A percentile compares a stretch with the other conserved stretches of the same genome.
Conservation (phyloP, 2,888 invertebrate species). For the Acanthococcus lagerstroemiae region DNA sequence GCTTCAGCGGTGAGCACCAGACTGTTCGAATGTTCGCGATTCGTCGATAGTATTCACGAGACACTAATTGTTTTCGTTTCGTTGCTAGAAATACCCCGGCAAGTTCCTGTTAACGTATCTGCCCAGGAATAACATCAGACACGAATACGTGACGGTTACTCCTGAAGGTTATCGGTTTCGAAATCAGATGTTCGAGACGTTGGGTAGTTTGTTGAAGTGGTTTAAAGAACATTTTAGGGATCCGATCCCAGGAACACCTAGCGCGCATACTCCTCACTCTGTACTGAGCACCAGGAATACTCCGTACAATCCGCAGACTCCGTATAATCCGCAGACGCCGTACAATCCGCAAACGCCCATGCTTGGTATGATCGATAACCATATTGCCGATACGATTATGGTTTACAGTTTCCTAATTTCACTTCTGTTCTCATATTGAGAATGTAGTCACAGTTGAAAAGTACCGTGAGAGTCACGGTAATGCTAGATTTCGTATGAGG, state of each 20-base stretch:
- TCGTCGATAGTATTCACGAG: neutral
- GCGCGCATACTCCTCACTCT: conserved; percentile 36
- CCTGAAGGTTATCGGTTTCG: conserved; percentile 90
- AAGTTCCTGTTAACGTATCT: conserved; percentile 90
- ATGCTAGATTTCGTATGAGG: too few relatives aligned
- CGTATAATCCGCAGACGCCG: too few relatives aligned
- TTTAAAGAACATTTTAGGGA: conserved; percentile 97
- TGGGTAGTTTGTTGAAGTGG: conserved; percentile 77
- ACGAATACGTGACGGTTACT: conserved; percentile 84
- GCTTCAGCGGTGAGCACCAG: conserved; percentile 53
- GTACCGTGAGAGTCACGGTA: too few relatives aligned
- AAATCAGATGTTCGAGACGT: conserved; percentile 73
- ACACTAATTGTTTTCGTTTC: neutral
- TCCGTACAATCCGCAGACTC: conserved; percentile 26
- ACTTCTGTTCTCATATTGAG: neutral
- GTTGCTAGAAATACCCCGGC: conserved; percentile 64
- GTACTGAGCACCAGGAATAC: conserved; percentile 36
- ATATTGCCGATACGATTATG: neutral
- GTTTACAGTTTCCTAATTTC: neutral
- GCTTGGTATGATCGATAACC: neutral
- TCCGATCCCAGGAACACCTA: conserved; percentile 62
- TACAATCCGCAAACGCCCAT: neutral
- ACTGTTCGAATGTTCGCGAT: conserved; percentile 1
- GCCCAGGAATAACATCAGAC: conserved; percentile 70
- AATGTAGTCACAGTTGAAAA: too few relatives aligned